A percentile compares a stretch with the other conserved stretches of the same genome.
Evolutionary conservation across 35 echinoderm and acorn worm species (phyloP).

Genomic region (Diadema setosum): DNA sequence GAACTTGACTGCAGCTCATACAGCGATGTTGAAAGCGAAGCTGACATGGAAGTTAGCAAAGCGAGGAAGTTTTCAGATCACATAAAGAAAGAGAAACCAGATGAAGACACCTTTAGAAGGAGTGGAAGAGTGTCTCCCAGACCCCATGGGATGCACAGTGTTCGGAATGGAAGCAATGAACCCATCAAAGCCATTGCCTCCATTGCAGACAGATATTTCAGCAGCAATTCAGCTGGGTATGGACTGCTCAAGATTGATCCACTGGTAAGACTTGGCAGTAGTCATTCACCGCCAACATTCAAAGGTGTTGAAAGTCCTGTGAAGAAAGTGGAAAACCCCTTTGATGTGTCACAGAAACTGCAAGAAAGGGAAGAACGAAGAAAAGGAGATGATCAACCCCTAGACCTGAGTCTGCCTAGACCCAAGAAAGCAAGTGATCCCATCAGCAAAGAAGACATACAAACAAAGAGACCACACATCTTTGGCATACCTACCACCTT

Average conservation of each 20-base stretch:
- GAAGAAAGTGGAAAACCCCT: slow-evolving; percentile 34
- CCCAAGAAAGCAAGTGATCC: neutral
- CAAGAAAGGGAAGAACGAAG: neutral
- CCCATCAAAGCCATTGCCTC: slow-evolving; percentile 80
- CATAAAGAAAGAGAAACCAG: slow-evolving; percentile 9
- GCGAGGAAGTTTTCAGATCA: neutral
- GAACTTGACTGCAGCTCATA: slow-evolving; percentile 70
- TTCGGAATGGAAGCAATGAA: slow-evolving; percentile 29
- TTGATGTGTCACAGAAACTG: slow-evolving; percentile 49
- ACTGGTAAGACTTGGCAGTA: neutral
- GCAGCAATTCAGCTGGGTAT: neutral
- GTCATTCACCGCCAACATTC: neutral
- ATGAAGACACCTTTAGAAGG: neutral
- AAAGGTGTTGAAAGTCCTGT: neutral
- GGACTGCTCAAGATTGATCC: slow-evolving; percentile 10
- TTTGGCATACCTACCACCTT: neutral
- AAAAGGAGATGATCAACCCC: slow-evolving; percentile 51
- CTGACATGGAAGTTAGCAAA: slow-evolving; percentile 22
- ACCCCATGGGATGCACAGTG: neutral
- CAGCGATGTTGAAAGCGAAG: slow-evolving; percentile 76
- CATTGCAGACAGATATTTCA: slow-evolving; percentile 78
- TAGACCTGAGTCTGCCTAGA: slow-evolving; percentile 67
- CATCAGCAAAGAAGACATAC: neutral
- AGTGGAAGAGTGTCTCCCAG: neutral
- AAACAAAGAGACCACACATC: slow-evolving; percentile 13